Evolutionary conservation across 2,888 invertebrate species (phyloP).

Genomic region (Noctua janthina): DNA sequence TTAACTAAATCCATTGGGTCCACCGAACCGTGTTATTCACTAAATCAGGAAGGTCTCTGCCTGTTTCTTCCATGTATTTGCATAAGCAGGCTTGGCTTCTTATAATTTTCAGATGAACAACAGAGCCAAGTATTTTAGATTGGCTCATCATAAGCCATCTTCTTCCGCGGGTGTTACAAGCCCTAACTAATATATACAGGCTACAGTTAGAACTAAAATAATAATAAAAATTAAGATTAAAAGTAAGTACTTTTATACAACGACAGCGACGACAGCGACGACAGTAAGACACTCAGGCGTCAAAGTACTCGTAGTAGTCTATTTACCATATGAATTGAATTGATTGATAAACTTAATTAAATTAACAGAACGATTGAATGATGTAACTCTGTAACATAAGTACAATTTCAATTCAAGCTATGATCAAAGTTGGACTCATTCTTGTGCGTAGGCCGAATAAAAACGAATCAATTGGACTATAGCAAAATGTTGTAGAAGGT

Average conservation of each 20-base stretch:
- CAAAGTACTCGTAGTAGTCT: too few species aligned
- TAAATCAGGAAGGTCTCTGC: neutral
- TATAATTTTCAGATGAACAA: neutral
- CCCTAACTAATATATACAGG: neutral
- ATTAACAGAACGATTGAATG: constrained; percentile 13
- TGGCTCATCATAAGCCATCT: neutral
- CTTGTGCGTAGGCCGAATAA: constrained; percentile 25
- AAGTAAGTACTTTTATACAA: too few species aligned
- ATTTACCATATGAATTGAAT: neutral
- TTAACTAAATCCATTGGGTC: neutral
- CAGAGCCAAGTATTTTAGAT: neutral
- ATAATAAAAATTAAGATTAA: too few species aligned
- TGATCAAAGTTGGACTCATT: constrained; percentile 36
- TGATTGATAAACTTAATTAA: constrained; percentile 21
- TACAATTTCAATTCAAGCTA: constrained; percentile 22
- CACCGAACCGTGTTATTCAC: neutral
- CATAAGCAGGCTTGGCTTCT: too few species aligned
- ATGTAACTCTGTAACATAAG: neutral
- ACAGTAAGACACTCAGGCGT: too few species aligned
- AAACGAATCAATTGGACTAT: constrained; percentile 38
- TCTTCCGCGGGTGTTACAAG: neutral
- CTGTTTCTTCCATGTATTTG: neutral
- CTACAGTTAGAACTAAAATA: too few species aligned
- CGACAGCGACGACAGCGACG: too few species aligned
- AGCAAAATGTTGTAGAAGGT: constrained; percentile 17